Evolutionary conservation across 1,140 invertebrate genomes (phyloP), one percentile per base, ranked within the genome.

Genomic region (Sesamia nonagrioides): DNA sequence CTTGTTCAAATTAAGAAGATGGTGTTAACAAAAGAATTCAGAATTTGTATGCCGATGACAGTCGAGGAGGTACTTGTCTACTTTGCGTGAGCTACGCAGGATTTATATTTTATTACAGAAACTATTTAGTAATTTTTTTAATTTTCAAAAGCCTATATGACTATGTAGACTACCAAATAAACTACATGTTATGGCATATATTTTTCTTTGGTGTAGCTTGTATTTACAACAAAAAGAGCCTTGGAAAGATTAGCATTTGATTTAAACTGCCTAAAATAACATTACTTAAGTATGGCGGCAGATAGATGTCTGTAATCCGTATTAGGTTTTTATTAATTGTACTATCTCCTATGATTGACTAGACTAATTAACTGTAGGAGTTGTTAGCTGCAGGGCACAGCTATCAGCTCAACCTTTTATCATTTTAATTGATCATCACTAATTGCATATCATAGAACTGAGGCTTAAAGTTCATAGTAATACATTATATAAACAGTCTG

Each of bases 1-100:
- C 7, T 66, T 33, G 27, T 61, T 42, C 18, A 35, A 61, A 52
- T 35, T 52, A 48, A 45, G 35, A 86, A 80, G 72, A 97, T 97
- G 97, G 97, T 98, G 91, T 95, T 98, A 69, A 97, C 97, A 5
- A 98, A 98, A 91, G 98, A 99, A 95, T 99, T 98, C 88, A 96
- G 98, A 87, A 98, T 99, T 89, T 98, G 97, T 88, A 98, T 99
- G 98, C 98, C 98, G 11, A 96, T 99, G 77, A 97, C 97, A 11
- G 97, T 98, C 1, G 97, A 98, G 89, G 98, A 99, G 97, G 98
- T 99, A 95, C 87, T 61, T 45, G 40, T 56, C 77, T 15, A 60
- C 35, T 71, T 56, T 68, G 75, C 72, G 21, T 21, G 15, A 45
- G 17, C 2, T 45, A 17, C n/a, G 15, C 40, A 52, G 45, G 18